Evolutionary conservation across 2,797 vertebrate genomes (phyloP).

Genomic region (Oreochromis mossambicus): DNA sequence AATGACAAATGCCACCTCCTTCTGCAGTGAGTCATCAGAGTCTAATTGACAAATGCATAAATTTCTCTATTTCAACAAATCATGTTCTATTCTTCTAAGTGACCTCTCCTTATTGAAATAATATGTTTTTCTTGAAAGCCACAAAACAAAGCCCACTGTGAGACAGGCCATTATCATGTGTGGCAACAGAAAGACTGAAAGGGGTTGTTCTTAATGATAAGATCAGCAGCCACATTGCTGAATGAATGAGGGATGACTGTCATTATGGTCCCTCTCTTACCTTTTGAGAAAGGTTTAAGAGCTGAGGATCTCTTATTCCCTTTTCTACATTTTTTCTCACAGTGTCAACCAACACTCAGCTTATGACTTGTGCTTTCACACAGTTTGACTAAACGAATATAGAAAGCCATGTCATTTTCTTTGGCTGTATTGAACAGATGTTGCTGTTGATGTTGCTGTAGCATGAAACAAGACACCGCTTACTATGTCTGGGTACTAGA

Average conservation of each 20-base stretch:
- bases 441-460: too few relatives aligned
- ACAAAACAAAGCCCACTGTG: background rate
- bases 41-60: background rate
- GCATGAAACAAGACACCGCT: accelerated
- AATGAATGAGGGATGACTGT: background rate
- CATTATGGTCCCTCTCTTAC: accelerated
- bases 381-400: background rate
- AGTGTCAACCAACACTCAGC: background rate
- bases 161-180: background rate
- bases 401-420: background rate
- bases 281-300: background rate
- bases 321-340: background rate
- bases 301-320: background rate
- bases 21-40: background rate
- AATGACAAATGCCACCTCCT: background rate
- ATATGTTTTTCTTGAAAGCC: background rate
- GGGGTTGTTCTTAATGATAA: background rate
- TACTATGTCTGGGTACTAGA: background rate
- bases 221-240: background rate
- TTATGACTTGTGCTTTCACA: background rate
- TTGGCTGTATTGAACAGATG: background rate
- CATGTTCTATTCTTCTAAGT: background rate
- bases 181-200: background rate
- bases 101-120: background rate
- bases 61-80: background rate